Percentiles rank a stretch among this genome's conserved stretches.
Conservation (phyloP, 2,797 vertebrate species). For the Myotis vivesi region DNA sequence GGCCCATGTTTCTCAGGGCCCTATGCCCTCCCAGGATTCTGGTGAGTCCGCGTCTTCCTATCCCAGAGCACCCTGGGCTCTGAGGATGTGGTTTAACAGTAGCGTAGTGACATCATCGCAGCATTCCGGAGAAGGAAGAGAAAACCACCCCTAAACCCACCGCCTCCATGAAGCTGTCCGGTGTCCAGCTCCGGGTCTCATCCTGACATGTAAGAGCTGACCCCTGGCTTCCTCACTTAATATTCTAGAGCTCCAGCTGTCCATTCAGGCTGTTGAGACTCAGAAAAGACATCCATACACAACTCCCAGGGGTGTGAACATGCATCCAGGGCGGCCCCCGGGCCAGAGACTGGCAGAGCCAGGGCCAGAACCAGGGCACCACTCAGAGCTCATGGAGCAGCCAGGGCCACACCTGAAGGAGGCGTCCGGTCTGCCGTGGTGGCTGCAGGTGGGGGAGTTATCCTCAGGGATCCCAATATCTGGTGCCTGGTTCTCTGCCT, state of each 20-base stretch:
- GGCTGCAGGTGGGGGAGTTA: accelerated
- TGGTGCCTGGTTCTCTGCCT: background rate
- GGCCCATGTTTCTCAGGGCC: background rate
- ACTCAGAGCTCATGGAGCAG: background rate
- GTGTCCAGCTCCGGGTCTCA: background rate
- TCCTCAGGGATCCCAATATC: background rate
- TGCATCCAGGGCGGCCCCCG: background rate
- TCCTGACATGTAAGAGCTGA: accelerated
- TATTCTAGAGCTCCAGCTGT: background rate
- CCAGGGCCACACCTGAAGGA: background rate
- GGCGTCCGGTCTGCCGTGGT: background rate
- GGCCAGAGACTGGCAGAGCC: background rate
- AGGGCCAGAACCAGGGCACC: background rate
- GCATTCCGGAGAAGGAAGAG: background rate
- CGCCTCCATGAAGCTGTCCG: background rate
- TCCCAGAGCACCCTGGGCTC: background rate
- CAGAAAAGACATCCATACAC: accelerated
- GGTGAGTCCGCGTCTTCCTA: background rate
- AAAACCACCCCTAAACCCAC: background rate
- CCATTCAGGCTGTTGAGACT: background rate
- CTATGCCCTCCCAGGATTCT: background rate
- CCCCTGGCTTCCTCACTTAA: background rate
- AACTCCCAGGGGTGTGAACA: background rate
- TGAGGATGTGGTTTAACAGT: background rate
- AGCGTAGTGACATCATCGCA: accelerated